Percentiles rank a stretch among this genome's conserved stretches.
These are phyloP conservation scores for Cosmia pyralina DNA, from an alignment of 2,888 invertebrate genomes.

Conservation along the genomic window DNA sequence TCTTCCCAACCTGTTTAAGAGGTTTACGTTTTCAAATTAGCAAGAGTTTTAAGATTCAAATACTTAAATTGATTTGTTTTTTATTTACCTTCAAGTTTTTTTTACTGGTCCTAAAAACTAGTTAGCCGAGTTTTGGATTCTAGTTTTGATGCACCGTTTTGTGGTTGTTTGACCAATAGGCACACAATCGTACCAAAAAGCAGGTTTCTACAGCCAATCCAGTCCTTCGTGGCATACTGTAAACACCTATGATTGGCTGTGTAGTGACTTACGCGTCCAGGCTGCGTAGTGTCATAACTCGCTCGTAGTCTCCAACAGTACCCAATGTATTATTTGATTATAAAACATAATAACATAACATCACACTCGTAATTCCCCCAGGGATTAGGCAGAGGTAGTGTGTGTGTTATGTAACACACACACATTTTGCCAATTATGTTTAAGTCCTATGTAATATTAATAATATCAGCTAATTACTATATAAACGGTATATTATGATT, in stretches of 20 bases:
- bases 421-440: too few species aligned
- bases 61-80: constrained; percentile 34
- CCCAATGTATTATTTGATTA: constrained; percentile 4
- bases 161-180: constrained; percentile 5
- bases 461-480: constrained; percentile 20
- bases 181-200: background rate
- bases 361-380: too few species aligned
- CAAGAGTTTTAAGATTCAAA: constrained; percentile 23
- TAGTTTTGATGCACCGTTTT: constrained; percentile 46
- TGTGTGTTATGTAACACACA: too few species aligned
- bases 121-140: constrained; percentile 30
- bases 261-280: too few species aligned
- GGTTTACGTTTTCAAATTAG: constrained; percentile 24
- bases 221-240: background rate
- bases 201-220: background rate
- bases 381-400: too few species aligned
- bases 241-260: background rate
- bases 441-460: background rate
- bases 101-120: constrained; percentile 33
- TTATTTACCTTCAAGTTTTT: constrained; percentile 20
- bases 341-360: too few species aligned
- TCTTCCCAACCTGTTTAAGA: constrained; percentile 14
- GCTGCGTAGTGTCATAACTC: background rate
- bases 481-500: constrained; percentile 5
- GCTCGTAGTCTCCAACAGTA: background rate